phyloP scores from a whole-genome alignment of 2,797 vertebrate species.

The Acridotheres tristis region DNA sequence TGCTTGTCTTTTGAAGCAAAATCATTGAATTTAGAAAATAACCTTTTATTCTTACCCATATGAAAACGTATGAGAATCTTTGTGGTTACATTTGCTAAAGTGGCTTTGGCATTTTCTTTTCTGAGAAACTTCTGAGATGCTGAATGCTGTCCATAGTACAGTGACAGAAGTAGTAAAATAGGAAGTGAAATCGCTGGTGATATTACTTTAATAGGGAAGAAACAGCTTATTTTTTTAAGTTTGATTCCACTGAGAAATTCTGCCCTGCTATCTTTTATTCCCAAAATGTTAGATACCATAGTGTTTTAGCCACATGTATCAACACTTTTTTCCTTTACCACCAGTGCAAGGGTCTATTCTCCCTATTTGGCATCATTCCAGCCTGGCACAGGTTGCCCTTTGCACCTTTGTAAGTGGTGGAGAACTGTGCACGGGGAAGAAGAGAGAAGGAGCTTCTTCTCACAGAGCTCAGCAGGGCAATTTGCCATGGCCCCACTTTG shows the following conservation, averaged over 20 bases:
- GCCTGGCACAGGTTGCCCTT: neutral
- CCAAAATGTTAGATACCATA: neutral
- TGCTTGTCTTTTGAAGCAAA: slow-evolving; percentile 20
- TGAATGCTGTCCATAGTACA: neutral
- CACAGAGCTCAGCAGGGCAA: neutral
- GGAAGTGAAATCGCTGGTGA: neutral
- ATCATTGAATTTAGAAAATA: neutral
- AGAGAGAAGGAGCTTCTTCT: neutral
- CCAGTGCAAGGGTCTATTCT: neutral
- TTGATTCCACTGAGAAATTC: neutral
- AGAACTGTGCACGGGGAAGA: accelerated
- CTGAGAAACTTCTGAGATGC: neutral
- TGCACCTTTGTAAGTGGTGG: neutral
- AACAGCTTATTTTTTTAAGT: neutral
- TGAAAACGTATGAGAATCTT: slow-evolving; percentile 16
- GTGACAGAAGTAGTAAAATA: neutral
- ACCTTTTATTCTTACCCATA: slow-evolving; percentile 1
- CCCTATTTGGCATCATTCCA: neutral
- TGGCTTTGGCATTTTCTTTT: slow-evolving; percentile 1
- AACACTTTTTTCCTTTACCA: neutral
- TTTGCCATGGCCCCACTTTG: neutral
- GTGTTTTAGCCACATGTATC: neutral
- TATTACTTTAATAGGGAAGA: slow-evolving; percentile 12
- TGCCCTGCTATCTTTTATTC: neutral
- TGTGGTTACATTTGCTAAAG: neutral